A percentile compares a stretch with the other conserved stretches of the same genome.
Evolutionary conservation across 1,140 invertebrate species (phyloP).

Genomic region (Meloidogyne floridensis): DNA sequence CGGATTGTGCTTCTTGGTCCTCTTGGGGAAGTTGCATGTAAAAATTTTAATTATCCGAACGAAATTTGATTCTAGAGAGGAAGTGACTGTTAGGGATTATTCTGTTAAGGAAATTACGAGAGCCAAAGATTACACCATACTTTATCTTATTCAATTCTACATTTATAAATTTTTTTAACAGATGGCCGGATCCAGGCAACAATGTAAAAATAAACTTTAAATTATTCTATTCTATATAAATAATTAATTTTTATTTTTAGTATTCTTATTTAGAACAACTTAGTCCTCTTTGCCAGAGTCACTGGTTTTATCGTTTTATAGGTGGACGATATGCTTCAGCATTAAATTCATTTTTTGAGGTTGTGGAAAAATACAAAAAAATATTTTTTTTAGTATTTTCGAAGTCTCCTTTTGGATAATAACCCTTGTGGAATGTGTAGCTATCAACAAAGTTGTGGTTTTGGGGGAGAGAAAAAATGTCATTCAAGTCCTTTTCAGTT

Average conservation of each 20-base stretch:
- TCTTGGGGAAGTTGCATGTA: constrained; percentile 54
- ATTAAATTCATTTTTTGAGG: constrained; percentile 50
- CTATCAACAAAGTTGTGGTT: constrained; percentile 63
- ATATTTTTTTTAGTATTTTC: constrained; percentile 57
- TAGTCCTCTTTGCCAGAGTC: constrained; percentile 56
- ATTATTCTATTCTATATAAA: not conserved
- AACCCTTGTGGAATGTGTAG: constrained; percentile 59
- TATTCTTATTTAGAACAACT: constrained; percentile 56
- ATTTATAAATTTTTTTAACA: not conserved
- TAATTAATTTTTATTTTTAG: not conserved
- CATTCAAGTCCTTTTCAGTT: constrained; percentile 60
- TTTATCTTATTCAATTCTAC: too few species aligned
- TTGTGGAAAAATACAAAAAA: not conserved
- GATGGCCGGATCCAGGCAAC: constrained; percentile 54
- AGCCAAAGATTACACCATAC: too few species aligned
- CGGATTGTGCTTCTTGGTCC: constrained; percentile 56
- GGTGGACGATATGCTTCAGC: constrained; percentile 50
- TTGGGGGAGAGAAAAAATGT: constrained; percentile 56
- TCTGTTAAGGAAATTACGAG: too few species aligned
- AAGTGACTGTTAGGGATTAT: too few species aligned
- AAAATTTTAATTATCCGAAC: not conserved
- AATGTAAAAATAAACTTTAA: constrained; percentile 29
- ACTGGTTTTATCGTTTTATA: constrained; percentile 65
- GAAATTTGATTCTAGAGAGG: too few species aligned
- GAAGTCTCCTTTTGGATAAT: constrained; percentile 7